These are phyloP conservation scores for Coluber constrictor DNA, from an alignment of 2,797 vertebrate species.

Conservation along the genomic window DNA sequence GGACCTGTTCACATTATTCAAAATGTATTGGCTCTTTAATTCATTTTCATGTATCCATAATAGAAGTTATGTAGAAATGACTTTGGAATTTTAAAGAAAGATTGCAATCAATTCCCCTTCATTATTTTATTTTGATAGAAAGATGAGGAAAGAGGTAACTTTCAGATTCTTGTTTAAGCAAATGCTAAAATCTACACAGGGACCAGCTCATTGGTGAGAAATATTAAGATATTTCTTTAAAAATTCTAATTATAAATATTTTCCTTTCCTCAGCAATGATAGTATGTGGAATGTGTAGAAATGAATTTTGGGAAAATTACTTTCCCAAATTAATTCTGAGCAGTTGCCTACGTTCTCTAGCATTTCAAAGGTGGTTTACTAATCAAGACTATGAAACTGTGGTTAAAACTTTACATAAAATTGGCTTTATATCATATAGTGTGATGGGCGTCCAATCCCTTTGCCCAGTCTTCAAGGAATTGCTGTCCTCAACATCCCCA, in stretches of 20 bases:
- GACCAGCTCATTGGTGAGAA: neutral
- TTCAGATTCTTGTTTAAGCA: neutral
- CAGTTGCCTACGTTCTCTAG: neutral
- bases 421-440: slow-evolving; percentile 65
- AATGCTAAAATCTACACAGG: neutral
- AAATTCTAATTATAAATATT: neutral
- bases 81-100: neutral
- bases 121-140: neutral
- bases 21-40: neutral
- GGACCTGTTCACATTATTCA: neutral
- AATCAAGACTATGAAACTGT: neutral
- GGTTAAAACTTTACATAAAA: neutral
- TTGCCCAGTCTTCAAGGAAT: slow-evolving; percentile 95
- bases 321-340: neutral
- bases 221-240: neutral
- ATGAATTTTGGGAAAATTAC: neutral
- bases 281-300: neutral
- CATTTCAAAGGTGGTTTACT: neutral
- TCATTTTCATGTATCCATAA: neutral
- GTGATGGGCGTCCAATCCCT: slow-evolving; percentile 90
- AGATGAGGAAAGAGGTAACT: neutral
- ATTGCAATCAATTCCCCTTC: neutral
- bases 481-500: slow-evolving; percentile 94
- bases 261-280: neutral
- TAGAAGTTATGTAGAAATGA: neutral